A percentile compares a stretch with the other conserved stretches of the same genome.
Evolutionary conservation across 2,888 invertebrate species (phyloP).

Genomic region (Synanthedon formicaeformis): DNA sequence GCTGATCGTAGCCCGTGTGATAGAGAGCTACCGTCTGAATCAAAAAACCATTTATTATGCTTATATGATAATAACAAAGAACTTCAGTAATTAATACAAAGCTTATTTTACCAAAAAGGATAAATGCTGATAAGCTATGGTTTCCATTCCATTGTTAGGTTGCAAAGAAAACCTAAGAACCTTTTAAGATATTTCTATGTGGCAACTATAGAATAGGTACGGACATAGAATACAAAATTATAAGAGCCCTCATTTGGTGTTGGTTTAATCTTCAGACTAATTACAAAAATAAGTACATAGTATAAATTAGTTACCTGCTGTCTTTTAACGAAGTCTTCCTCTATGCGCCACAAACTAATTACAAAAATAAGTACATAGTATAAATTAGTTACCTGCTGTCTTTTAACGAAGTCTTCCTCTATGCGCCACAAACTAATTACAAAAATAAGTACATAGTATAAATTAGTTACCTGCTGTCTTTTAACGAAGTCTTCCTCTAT

Average conservation of each 20-base stretch:
- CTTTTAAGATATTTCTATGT: too few species aligned
- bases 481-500: conserved; percentile 79
- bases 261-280: not conserved
- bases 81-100: too few species aligned
- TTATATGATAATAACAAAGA: too few species aligned
- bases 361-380: conserved; percentile 13
- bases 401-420: too few species aligned
- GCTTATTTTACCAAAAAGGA: too few species aligned
- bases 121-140: too few species aligned
- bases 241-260: not conserved
- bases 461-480: conserved; percentile 77
- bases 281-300: conserved; percentile 11
- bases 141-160: too few species aligned
- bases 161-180: too few species aligned
- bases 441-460: not conserved
- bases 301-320: too few species aligned
- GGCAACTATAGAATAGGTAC: not conserved
- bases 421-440: conserved; percentile 44
- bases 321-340: too few species aligned
- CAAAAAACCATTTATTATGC: not conserved
- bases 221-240: not conserved
- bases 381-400: too few species aligned
- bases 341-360: too few species aligned
- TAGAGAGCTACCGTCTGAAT: conserved; percentile 72
- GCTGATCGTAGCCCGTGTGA: conserved; percentile 72